Base-by-base conservation (phyloP, 2,113 vertebrate genomes). In the Planiliza haematocheilus region DNA sequence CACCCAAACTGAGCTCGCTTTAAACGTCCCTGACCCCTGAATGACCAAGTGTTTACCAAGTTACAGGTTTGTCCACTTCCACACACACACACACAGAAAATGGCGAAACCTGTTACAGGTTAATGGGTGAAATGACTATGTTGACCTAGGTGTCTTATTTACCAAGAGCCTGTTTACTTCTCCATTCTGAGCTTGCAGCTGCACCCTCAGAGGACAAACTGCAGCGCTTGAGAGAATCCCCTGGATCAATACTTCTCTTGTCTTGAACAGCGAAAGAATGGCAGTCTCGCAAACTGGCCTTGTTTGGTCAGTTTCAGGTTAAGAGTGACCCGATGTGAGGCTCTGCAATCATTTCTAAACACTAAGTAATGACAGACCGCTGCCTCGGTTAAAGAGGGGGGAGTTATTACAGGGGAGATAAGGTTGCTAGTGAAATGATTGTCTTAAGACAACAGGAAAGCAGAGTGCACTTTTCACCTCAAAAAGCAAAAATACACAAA, bases 81-180 rank as follows among this genome's bases (percentile, higher is more conserved):
- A 63, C n/a, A 55, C 41, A 21, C 64, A 53, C 21, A 50, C 24
- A 30, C 24, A 30, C 24, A 83, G 67, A 74, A 73, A 85, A 87
- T 73, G 77, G 14, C 17, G 59, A 46, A 83, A 74, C 75, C 82
- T 77, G 82, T 66, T 82, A 17, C 79, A 85, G 89, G 93, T 93
- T 93, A 93, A 93, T 92, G 86, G 89, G 58, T 91, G 80, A 89
- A 90, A 90, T 88, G 82, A 83, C 68, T 48, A 51, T 89, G 93
- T 93, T 94, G 92, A 94, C 93, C 76, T 70, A 91, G 86, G 83
- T 88, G 90, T 92, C 92, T 92, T 90, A 91, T 93, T 91, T 93
- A 90, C 89, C 85, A 76, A 86, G 85, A 74, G 87, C 80, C 81
- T 93, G 87, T 94, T 94, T 93, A 91, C 91, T 82, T 86, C 82